A percentile compares a stretch with the other conserved stretches of the same genome.
Evolutionary conservation across 2,888 invertebrate genomes (phyloP).

Genomic region (Priapulus caudatus): DNA sequence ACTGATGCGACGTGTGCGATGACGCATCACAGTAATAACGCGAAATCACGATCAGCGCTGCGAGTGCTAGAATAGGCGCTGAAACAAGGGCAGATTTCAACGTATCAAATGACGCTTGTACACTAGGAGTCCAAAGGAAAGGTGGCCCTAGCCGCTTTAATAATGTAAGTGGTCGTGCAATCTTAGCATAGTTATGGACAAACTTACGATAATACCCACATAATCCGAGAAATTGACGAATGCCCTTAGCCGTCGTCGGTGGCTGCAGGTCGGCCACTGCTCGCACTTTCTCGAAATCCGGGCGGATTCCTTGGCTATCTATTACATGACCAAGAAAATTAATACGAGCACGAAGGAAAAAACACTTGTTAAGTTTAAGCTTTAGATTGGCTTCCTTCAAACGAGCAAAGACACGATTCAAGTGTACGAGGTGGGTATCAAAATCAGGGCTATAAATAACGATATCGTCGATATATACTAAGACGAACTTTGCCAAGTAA

Average conservation of each 20-base stretch:
- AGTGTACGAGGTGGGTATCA: neutral
- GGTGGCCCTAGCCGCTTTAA: no score
- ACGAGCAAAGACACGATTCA: no score
- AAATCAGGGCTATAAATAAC: neutral
- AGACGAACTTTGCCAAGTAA: neutral
- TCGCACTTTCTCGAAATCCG: conserved; percentile 11
- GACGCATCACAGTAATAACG: no score
- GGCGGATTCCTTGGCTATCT: conserved; percentile 9
- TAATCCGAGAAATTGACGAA: conserved; percentile 14
- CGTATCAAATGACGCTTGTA: no score
- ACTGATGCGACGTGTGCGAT: no score
- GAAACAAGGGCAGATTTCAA: no score
- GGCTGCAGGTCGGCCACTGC: conserved; percentile 8
- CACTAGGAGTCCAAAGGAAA: no score
- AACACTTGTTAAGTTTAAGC: conserved; percentile 12
- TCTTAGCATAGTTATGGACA: conserved; percentile 7
- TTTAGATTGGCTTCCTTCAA: neutral
- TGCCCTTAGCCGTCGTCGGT: neutral
- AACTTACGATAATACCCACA: conserved; percentile 12
- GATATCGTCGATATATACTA: neutral
- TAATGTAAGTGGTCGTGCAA: conserved; percentile 8
- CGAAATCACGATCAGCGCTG: no score
- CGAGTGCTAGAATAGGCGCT: no score
- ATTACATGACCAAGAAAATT: conserved; percentile 20
- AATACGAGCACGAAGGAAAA: conserved; percentile 12